Conservation (phyloP, 1,140 invertebrate species). For the Cryptotermes secundus region DNA sequence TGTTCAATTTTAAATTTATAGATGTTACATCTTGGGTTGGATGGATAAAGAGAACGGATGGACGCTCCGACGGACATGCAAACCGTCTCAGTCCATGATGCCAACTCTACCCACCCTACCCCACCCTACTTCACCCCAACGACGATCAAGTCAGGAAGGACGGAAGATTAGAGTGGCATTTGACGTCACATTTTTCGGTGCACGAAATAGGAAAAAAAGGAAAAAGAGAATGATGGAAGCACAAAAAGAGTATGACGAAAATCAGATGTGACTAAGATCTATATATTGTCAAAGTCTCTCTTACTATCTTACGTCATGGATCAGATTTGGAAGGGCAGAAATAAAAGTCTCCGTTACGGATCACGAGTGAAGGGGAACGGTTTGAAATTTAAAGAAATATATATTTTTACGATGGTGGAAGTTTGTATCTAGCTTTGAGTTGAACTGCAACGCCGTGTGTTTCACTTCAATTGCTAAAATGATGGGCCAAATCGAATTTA, state of each 20-base stretch:
- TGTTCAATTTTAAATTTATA: slow-evolving; percentile 17
- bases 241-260: slow-evolving; percentile 4
- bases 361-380: neutral
- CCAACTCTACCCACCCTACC: neutral
- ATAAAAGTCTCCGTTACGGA: neutral
- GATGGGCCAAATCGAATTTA: neutral
- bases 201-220: neutral
- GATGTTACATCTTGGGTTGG: neutral
- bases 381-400: neutral
- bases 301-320: neutral
- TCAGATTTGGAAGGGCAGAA: neutral
- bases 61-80: neutral
- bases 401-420: neutral
- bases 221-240: neutral
- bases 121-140: neutral
- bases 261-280: slow-evolving; percentile 13
- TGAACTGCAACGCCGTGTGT: neutral
- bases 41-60: neutral
- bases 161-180: slow-evolving; percentile 5
- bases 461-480: neutral
- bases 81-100: neutral
- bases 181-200: slow-evolving; percentile 7
- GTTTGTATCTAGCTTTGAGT: neutral
- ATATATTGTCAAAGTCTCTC: neutral
- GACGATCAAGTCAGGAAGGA: slow-evolving; percentile 3